Evolutionary conservation across 2,113 vertebrate species (phyloP), one percentile per base, ranked within the genome.

Genomic region (Acanthisitta chloris): DNA sequence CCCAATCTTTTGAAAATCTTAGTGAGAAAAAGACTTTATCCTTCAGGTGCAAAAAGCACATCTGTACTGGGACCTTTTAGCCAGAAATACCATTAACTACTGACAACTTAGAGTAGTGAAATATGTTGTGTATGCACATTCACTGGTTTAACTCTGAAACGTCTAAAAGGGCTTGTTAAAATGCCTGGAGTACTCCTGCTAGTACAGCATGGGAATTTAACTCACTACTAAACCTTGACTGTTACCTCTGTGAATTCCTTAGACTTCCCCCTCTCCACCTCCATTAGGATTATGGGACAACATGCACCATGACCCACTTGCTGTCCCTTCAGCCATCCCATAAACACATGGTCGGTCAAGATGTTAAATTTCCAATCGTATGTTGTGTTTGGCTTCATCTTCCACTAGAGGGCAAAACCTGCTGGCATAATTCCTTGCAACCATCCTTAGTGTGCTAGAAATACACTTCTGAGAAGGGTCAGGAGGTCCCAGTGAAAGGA

Each of bases 351-450:
- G 26, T 84, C 61, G 5, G 17, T 66, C 38, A 28, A 10, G 6
- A 16, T 5, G 5, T n/a, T 34, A 2, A 2, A 2, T 43, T 95
- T 94, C 42, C 59, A 57, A 49, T 54, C 24, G 6, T 38, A 17
- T 42, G 23, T 71, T 80, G 77, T 61, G 57, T 74, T 96, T 83
- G 76, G 12, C 49, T 62, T 45, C 24, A 6, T 84, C 73, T 84
- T 91, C 92, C 92, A 88, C 88, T 91, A 97, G 95, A 97, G 96
- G 97, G 95, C 92, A 87, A 94, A 92, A 82, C 19, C 10, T 7
- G 1, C 23, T 66, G 48, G 21, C 16, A 45, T 26, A 78, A 74
- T n/a, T 77, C 71, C 48, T 64, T 67, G 4, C 7, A 25, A 21
- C 18, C 23, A 20, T 88, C 78, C 67, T 19, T 73, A 80, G 40